Evolutionary conservation across 1,140 invertebrate species (phyloP).

Genomic region (Eupristina koningsbergeri): DNA sequence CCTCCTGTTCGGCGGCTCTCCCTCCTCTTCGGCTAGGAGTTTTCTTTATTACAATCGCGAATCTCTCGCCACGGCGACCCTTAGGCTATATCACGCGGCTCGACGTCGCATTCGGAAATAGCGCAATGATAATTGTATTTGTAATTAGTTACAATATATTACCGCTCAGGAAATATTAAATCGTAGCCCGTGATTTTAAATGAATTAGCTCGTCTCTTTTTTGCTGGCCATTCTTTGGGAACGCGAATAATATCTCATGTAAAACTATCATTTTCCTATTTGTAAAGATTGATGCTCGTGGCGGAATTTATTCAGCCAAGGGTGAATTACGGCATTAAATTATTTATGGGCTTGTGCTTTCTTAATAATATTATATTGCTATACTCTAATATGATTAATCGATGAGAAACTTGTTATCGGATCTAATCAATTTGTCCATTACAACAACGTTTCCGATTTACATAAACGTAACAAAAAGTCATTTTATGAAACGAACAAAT

Average conservation of each 20-base stretch:
- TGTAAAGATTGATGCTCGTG: slow-evolving; percentile 23
- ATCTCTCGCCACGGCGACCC: slow-evolving; percentile 48
- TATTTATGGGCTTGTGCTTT: slow-evolving; percentile 26
- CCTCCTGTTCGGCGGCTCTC: slow-evolving; percentile 42
- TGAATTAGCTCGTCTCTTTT: neutral
- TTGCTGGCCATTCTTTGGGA: neutral
- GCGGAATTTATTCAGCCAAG: neutral
- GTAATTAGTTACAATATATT: slow-evolving; percentile 42
- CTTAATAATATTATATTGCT: neutral
- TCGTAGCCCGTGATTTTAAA: slow-evolving; percentile 25
- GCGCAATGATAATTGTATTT: slow-evolving; percentile 31
- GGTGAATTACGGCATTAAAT: slow-evolving; percentile 24
- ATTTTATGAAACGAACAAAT: neutral
- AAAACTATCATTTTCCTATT: slow-evolving; percentile 29
- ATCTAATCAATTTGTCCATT: slow-evolving; percentile 13
- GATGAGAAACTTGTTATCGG: slow-evolving; percentile 7
- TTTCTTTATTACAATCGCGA: slow-evolving; percentile 57
- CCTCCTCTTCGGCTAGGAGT: slow-evolving; percentile 38
- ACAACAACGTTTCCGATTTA: slow-evolving; percentile 16
- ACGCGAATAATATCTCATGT: slow-evolving; percentile 6
- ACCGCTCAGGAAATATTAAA: slow-evolving; percentile 26
- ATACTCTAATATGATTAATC: slow-evolving; percentile 22
- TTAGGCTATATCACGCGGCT: slow-evolving; percentile 4
- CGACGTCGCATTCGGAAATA: neutral
- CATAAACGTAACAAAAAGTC: neutral